Evolutionary conservation across 1,140 invertebrate species (phyloP).

Genomic region (Heliconius hewitsoni): DNA sequence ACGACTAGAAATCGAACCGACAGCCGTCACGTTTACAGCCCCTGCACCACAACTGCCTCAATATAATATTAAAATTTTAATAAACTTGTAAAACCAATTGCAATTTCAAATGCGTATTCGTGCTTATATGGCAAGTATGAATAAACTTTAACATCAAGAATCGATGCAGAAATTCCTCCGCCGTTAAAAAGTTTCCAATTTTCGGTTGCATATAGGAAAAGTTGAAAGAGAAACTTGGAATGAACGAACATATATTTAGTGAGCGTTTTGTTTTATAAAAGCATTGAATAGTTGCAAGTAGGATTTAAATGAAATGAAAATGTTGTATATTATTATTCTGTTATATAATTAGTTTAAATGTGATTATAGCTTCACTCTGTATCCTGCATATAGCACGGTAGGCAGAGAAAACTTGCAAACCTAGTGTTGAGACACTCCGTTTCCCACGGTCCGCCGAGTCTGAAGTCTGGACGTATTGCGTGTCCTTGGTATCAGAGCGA

Average conservation of each 20-base stretch:
- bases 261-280: constrained; percentile 28
- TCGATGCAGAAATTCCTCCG: constrained; percentile 34
- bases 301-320: background rate
- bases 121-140: constrained; percentile 7
- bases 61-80: background rate
- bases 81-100: background rate
- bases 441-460: too few relatives aligned
- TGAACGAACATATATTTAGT: constrained; percentile 26
- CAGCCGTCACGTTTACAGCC: too few relatives aligned
- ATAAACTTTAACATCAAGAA: constrained; percentile 37
- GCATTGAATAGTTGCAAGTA: background rate
- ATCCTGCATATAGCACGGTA: too few relatives aligned
- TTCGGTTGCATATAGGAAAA: constrained; percentile 36
- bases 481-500: too few relatives aligned
- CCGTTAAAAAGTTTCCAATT: constrained; percentile 37
- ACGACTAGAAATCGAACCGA: too few relatives aligned
- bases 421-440: too few relatives aligned
- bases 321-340: background rate
- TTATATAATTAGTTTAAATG: too few relatives aligned
- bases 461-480: too few relatives aligned
- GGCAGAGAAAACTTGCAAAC: too few relatives aligned
- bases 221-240: constrained; percentile 28
- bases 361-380: too few relatives aligned
- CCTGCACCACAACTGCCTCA: too few relatives aligned
- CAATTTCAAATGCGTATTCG: background rate